Base-by-base conservation (phyloP, 1,140 invertebrate species). In the Calliopsis andreniformis region DNA sequence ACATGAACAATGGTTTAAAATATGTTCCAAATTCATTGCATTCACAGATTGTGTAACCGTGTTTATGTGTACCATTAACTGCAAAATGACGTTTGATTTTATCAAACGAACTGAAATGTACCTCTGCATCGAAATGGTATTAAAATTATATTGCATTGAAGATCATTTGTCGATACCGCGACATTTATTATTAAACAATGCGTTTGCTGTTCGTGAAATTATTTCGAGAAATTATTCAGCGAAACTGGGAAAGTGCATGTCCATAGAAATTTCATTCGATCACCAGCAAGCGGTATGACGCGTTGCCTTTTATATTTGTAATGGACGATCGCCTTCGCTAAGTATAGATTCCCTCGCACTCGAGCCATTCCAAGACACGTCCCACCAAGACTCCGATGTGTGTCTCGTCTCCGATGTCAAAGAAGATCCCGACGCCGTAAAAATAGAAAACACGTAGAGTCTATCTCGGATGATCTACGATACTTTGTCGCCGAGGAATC, bases 311-410 rank as follows among this genome's bases (percentile, higher is more conserved):
- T 87, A 79, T 87, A 88, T 89, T 88, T 82, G 80, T 82, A 86
- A 85, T 79, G 72, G 47, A 55, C 75, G 84, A 82, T 81, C 62
- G 78, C 55, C 63, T 69, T 80, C 59, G 79, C 88, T 89, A 90
- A 89, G 82, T 89, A 87, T 90, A 89, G 88, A 78, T 80, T 76
- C 72, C 51, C 84, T 67, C 83, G 82, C 69, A 56, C 64, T 59
- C 84, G 84, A 83, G 55, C 87, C 86, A 88, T 89, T 87, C 87
- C 82, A 82, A 89, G 87, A 72, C 86, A 82, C 81, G 83, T 53
- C 53, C 58, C 68, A 70, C 70, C 82, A 53, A 71, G 49, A 77
- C 63, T 75, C 53, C 45, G 53, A 39, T 70, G 43, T 58, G 51
- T 67, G 72, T 70, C 61, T 55, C 83, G 75, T 83, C 81, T 85